phyloP scores from a whole-genome alignment of 2,888 invertebrate species.

The Acronicta psi region DNA sequence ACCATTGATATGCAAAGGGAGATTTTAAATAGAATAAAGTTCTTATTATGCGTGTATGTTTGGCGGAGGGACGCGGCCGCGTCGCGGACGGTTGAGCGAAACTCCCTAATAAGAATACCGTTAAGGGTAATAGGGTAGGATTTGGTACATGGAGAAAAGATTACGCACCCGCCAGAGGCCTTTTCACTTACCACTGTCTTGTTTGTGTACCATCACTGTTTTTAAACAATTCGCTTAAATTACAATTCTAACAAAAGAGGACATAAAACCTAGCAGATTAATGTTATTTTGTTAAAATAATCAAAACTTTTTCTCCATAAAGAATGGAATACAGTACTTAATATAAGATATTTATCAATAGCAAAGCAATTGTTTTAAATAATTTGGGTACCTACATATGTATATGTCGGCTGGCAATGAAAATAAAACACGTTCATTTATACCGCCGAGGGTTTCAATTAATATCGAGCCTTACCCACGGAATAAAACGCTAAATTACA shows the following conservation, averaged over 20 bases:
- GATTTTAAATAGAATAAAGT: constrained; percentile 71
- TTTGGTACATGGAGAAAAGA: constrained; percentile 71
- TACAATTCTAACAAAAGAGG: constrained; percentile 43
- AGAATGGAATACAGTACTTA: constrained; percentile 37
- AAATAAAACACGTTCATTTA: constrained; percentile 55
- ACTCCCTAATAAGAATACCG: constrained; percentile 70
- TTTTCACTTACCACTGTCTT: constrained; percentile 62
- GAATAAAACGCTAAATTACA: constrained; percentile 39
- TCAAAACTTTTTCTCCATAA: constrained; percentile 24
- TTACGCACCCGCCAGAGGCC: constrained; percentile 65
- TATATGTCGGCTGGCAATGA: constrained; percentile 35
- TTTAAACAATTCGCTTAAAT: constrained; percentile 51
- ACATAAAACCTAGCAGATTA: constrained; percentile 29
- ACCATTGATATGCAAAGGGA: constrained; percentile 70
- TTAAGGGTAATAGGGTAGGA: constrained; percentile 73
- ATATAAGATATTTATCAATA: constrained; percentile 54
- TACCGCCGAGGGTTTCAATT: constrained; percentile 46
- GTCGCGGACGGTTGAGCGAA: constrained; percentile 54
- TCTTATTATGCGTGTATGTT: constrained; percentile 59
- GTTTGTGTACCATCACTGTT: constrained; percentile 47
- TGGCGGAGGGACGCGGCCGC: constrained; percentile 35
- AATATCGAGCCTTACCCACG: constrained; percentile 27
- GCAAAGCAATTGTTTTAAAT: constrained; percentile 55
- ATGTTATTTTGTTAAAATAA: constrained; percentile 39
- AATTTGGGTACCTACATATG: constrained; percentile 25